Evolutionary conservation across 2,888 invertebrate species (phyloP).

Genomic region (Polymixis lichenea): DNA sequence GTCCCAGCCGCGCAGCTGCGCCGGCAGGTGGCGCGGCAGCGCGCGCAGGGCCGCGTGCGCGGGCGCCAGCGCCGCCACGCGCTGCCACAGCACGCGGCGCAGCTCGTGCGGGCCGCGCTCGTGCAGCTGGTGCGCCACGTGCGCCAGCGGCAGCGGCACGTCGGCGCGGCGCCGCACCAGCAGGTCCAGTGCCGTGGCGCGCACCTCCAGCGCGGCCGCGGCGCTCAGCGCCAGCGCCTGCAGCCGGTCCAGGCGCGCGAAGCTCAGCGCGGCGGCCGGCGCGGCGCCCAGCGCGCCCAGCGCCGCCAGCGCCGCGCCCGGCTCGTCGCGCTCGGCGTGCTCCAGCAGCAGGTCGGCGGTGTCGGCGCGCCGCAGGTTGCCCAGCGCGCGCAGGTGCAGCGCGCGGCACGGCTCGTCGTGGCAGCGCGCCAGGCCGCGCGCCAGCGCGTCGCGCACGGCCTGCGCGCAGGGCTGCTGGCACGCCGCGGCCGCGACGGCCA

Average conservation of each 20-base stretch:
- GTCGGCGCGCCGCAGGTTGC: constrained; percentile 76
- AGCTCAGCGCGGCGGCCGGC: constrained; percentile 51
- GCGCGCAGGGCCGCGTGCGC: constrained; percentile 60
- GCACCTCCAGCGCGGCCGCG: constrained; percentile 69
- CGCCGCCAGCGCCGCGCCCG: constrained; percentile 68
- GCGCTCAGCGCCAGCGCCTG: constrained; percentile 61
- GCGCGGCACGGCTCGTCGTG: constrained; percentile 72
- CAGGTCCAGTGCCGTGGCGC: constrained; percentile 78
- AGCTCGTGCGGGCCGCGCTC: constrained; percentile 73
- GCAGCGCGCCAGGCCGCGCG: constrained; percentile 66
- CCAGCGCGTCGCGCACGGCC: constrained; percentile 47
- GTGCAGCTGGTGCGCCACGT: constrained; percentile 62
- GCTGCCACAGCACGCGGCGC: constrained; percentile 79
- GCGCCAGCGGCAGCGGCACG: constrained; percentile 65
- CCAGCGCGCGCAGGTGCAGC: constrained; percentile 74
- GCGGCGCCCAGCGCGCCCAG: constrained; percentile 57
- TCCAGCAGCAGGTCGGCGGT: constrained; percentile 70
- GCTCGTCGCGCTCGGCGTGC: constrained; percentile 66
- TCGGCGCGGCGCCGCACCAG: constrained; percentile 60
- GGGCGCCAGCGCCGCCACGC: constrained; percentile 69
- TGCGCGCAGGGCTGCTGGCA: constrained; percentile 56
- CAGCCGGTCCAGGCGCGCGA: constrained; percentile 60
- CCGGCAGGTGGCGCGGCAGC: constrained; percentile 65
- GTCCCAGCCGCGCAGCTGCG: constrained; percentile 68
- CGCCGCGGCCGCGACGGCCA: constrained; percentile 66